Evolutionary conservation across 2,797 vertebrate genomes (phyloP), one percentile per base, ranked within the genome.

Genomic region (Microchirus variegatus): DNA sequence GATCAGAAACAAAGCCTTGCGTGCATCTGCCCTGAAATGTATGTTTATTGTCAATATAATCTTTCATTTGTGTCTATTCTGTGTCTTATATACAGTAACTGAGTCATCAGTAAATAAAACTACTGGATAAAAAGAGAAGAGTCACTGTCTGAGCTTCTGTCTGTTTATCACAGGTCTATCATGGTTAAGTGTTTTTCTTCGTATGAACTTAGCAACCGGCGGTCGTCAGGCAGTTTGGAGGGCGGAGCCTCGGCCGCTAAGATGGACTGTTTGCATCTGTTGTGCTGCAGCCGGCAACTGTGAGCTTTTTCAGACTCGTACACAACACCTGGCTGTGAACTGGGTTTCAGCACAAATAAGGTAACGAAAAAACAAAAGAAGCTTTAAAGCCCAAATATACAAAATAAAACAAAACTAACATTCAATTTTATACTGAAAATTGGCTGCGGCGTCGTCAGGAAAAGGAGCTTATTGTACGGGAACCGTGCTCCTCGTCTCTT

Each of bases 401-500:
- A 42, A 42, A 14, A 14, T 14, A 12, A 42, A 42, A 12, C 15
- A 14, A 22, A 42, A 14, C 4, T 5, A 14, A 12, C 12, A 42
- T 18, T 9, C 17, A 16, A 18, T 45, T 15, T 16, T 16, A 18
- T 10, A 46, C 10, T 18, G 13, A 41, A 41, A 12, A 13, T 13
- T 42, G 40, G 44, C n/a, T 46, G 16, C 11, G 10, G 44, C 5
- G 7, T 46, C 9, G 4, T n/a, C 5, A 3, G 40, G 3, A 12
- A 42, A 6, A 15, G 13, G 13, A 42, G 46, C 69, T 79, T 78
- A 71, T 65, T 76, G 58, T 71, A 62, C 31, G 67, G 60, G 64
- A 61, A 73, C 70, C 48, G 75, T n/a, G 74, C 81, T 80, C 81
- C 61, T 83, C 71, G 63, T 77, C 80, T 81, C 77, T 87, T 81